Base-by-base conservation (phyloP, 2,113 vertebrate genomes). In the Sebastes fasciatus region DNA sequence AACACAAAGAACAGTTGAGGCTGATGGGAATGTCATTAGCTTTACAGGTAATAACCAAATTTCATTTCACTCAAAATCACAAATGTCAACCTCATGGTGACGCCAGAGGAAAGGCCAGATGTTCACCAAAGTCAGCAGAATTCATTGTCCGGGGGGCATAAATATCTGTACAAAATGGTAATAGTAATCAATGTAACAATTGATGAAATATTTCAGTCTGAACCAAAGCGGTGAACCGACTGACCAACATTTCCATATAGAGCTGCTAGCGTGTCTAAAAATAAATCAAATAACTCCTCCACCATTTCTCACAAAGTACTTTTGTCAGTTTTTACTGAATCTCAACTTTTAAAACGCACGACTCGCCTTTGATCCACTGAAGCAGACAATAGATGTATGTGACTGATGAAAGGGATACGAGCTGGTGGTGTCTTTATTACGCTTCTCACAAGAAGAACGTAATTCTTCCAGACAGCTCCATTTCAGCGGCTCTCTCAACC, bases 401-500 rank as follows among this genome's bases (percentile, higher is more conserved):
- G 66, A 70, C 43, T 79, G 79, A 82, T 82, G 63, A 84, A 89
- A 82, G 63, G 13, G 42, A 42, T 2, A 61, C 42, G 60, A 46
- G 54, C 64, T 63, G 55, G 23, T 34, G 4, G 34, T 34, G 34
- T 34, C 34, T 34, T 34, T 34, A 34, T 79, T 78, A 43, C 8
- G 9, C 0, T 2, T 64, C 51, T 57, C 51, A 74, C 48, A 46
- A 58, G 19, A 72, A 45, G 76, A 71, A 9, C 77, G 61, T 77
- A 42, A 75, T 83, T 80, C 65, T 75, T 58, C n/a, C 51, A 70
- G 78, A 83, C 83, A 83, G 79, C 64, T 84, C 40, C 43, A 82
- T 88, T 82, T 86, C 43, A 70, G 63, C 13, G 51, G 49, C 74
- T 65, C 11, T 62, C 34, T 75, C 64, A 55, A 26, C 74, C 77